Percentiles rank a stretch among this genome's conserved stretches.
phyloP scores from a whole-genome alignment of 2,797 vertebrate species.

The Cottoperca gobio region DNA sequence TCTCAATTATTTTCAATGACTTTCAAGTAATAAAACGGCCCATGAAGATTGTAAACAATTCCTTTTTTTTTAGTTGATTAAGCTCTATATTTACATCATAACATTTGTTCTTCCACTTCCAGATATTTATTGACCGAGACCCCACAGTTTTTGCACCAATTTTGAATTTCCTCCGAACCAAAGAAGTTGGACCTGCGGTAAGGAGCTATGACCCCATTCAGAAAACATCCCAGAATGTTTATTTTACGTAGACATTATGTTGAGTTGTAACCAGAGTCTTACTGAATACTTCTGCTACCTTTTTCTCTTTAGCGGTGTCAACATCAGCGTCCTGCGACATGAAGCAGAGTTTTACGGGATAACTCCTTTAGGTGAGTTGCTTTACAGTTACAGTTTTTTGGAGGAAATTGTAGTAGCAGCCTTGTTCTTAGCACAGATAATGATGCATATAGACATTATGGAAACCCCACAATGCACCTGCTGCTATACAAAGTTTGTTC shows the following conservation, averaged over 20 bases:
- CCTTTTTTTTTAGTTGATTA: background rate
- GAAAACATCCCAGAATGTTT: constrained; percentile 9
- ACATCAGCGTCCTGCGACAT: constrained; percentile 94
- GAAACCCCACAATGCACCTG: background rate
- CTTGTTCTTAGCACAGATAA: background rate
- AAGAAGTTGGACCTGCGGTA: constrained; percentile 97
- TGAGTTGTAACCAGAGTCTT: background rate
- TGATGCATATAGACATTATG: background rate
- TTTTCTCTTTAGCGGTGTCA: constrained; percentile 90
- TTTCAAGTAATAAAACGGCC: background rate
- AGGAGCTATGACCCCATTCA: constrained; percentile 48
- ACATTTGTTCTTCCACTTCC: constrained; percentile 56
- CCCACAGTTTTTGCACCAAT: constrained; percentile 98
- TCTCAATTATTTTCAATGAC: background rate
- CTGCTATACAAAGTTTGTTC: background rate
- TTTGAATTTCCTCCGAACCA: constrained; percentile 98
- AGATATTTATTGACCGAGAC: constrained; percentile 99
- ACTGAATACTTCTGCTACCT: constrained; percentile 5
- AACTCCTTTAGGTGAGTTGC: constrained; percentile 92
- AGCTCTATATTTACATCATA: background rate
- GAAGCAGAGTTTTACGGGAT: constrained; percentile 99
- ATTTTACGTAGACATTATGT: background rate
- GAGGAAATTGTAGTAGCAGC: background rate
- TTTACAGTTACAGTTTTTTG: background rate
- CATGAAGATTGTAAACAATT: background rate